Conservation (phyloP, 2,797 vertebrate species). For the Arnoldichthys spilopterus region DNA sequence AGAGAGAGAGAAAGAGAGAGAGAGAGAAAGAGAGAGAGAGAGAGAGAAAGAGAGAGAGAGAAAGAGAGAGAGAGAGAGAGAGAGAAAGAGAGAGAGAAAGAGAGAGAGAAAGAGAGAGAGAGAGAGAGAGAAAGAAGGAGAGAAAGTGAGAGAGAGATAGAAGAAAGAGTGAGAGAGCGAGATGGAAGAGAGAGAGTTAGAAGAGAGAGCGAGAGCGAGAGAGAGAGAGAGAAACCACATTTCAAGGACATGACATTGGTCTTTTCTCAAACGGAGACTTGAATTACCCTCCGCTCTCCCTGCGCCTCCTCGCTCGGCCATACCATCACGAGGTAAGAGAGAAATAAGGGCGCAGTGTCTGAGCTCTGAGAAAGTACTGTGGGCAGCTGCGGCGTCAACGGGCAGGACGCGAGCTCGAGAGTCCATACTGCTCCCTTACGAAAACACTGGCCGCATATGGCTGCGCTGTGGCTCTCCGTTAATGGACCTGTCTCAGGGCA, state of each 20-base stretch:
- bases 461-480: background rate
- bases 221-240: conserved; percentile 19
- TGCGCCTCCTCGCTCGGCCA: background rate
- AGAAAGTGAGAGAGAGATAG: no score
- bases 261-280: conserved; percentile 23
- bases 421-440: background rate
- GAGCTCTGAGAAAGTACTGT: background rate
- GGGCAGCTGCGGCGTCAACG: no score
- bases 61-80: background rate
- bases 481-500: background rate
- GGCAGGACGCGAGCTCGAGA: background rate
- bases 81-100: background rate
- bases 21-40: no score
- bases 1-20: no score
- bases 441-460: background rate
- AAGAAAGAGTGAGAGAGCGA: background rate
- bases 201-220: background rate
- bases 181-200: background rate
- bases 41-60: background rate
- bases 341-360: conserved; percentile 3
- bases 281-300: conserved; percentile 18
- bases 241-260: conserved; percentile 33
- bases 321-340: conserved; percentile 13
- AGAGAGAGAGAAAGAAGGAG: background rate
- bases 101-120: background rate